Conservation (phyloP, 2,113 vertebrate species). For the Dolichallabes microphthalmus region DNA sequence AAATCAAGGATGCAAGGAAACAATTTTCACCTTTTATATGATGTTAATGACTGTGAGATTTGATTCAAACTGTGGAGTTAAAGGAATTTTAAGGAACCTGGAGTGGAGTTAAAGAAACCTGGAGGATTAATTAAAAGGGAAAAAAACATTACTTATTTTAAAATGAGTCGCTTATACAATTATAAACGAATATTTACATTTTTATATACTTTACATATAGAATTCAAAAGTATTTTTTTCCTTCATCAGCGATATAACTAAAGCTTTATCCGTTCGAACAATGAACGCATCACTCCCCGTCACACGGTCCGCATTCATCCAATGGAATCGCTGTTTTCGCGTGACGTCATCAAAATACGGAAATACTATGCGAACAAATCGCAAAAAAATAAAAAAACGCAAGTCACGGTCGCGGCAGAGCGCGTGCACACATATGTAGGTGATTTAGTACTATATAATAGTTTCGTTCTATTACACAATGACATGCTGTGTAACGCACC, state of each 20-base stretch:
- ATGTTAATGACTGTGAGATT: neutral
- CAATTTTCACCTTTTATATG: neutral
- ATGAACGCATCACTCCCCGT: neutral
- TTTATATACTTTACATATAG: neutral
- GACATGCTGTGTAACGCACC: neutral
- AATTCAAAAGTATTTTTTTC: neutral
- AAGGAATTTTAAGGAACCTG: no score
- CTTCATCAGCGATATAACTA: neutral
- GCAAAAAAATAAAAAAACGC: neutral
- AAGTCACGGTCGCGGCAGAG: neutral
- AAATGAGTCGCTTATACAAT: neutral
- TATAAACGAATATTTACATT: neutral
- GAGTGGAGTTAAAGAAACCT: no score
- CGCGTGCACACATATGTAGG: neutral
- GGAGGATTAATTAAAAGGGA: neutral
- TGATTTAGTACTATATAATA: neutral
- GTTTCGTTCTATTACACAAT: neutral
- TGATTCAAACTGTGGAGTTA: neutral
- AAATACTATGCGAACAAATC: neutral
- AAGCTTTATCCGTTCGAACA: neutral
- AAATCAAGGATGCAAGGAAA: neutral
- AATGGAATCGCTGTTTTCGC: neutral
- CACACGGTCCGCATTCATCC: neutral
- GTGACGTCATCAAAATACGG: neutral
- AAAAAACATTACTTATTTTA: neutral